Conservation (phyloP, 2,113 vertebrate species). For the Erinaceus europaeus region DNA sequence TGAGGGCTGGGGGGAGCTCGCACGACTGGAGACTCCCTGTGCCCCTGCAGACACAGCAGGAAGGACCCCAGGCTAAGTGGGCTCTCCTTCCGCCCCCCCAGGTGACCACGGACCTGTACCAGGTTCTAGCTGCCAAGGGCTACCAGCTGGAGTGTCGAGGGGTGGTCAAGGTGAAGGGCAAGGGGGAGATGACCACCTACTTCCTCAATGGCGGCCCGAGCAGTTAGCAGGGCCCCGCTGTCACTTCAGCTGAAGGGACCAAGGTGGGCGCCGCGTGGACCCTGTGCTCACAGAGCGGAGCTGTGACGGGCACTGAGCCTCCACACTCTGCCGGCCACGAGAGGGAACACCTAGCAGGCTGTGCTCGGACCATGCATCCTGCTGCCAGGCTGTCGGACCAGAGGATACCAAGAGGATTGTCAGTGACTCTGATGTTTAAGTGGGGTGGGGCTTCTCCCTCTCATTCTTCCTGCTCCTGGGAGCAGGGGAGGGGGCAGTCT, state of each 20-base stretch:
- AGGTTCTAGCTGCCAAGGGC: constrained; percentile 92
- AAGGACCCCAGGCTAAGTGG: constrained; percentile 49
- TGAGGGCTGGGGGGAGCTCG: background rate
- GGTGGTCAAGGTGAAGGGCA: constrained; percentile 96
- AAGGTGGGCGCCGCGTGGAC: constrained; percentile 61
- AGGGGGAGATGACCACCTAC: constrained; percentile 98
- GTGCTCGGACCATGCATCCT: constrained; percentile 2
- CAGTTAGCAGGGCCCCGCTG: constrained; percentile 87
- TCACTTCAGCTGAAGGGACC: constrained; percentile 69
- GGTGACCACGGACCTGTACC: constrained; percentile 95
- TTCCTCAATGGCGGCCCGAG: constrained; percentile 93
- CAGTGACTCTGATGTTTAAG: constrained; percentile 50
- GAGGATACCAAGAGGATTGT: constrained; percentile 44
- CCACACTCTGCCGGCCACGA: constrained; percentile 38
- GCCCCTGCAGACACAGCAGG: constrained; percentile 2
- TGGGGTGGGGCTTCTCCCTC: background rate
- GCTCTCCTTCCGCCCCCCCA: constrained; percentile 64
- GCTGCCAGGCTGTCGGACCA: constrained; percentile 30
- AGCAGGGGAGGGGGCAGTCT: background rate
- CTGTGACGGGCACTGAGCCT: constrained; percentile 39
- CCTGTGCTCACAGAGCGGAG: constrained; percentile 43
- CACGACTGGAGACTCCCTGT: background rate
- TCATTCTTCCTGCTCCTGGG: constrained; percentile 8
- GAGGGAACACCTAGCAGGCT: constrained; percentile 54
- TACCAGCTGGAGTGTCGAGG: constrained; percentile 94